A percentile compares a stretch with the other conserved stretches of the same genome.
Evolutionary conservation across 1,140 invertebrate species (phyloP).

Genomic region (Drosophila micromelanica): DNA sequence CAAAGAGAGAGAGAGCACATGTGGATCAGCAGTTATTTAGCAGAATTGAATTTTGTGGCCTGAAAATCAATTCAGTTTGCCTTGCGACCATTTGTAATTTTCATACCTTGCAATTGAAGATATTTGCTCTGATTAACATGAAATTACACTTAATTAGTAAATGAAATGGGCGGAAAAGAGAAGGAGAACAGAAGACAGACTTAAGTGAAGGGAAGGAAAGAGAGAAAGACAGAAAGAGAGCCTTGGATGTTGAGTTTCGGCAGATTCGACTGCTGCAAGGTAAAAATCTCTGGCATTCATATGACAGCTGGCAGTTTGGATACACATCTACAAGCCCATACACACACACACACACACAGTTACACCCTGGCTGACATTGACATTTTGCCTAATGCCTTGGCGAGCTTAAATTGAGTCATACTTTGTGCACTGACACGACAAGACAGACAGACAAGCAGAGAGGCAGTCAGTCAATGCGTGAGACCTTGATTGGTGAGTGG

Average conservation of each 20-base stretch:
- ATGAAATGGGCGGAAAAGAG: background rate
- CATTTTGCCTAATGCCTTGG: constrained; percentile 42
- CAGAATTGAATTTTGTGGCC: constrained; percentile 27
- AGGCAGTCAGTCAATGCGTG: constrained; percentile 44
- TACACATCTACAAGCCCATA: constrained; percentile 13
- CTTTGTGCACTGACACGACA: constrained; percentile 40
- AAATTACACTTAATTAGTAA: constrained; percentile 30
- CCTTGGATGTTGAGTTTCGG: constrained; percentile 6
- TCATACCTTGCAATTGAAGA: constrained; percentile 5
- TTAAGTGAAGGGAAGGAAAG: background rate
- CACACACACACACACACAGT: constrained; percentile 3
- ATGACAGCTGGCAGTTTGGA: constrained; percentile 31
- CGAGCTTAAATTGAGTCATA: constrained; percentile 50
- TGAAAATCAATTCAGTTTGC: constrained; percentile 20
- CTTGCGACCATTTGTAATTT: constrained; percentile 14
- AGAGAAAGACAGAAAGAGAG: background rate
- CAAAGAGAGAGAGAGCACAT: background rate
- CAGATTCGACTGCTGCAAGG: constrained; percentile 24
- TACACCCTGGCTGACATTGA: constrained; percentile 35
- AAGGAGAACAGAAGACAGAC: background rate
- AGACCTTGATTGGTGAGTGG: background rate
- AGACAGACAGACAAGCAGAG: constrained; percentile 28
- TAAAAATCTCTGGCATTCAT: constrained; percentile 33
- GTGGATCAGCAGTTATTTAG: background rate
- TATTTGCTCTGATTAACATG: constrained; percentile 30